A percentile compares a stretch with the other conserved stretches of the same genome.
These are phyloP conservation scores for Meloidogyne floridensis DNA, from an alignment of 1,140 invertebrate genomes.

Conservation along the genomic window DNA sequence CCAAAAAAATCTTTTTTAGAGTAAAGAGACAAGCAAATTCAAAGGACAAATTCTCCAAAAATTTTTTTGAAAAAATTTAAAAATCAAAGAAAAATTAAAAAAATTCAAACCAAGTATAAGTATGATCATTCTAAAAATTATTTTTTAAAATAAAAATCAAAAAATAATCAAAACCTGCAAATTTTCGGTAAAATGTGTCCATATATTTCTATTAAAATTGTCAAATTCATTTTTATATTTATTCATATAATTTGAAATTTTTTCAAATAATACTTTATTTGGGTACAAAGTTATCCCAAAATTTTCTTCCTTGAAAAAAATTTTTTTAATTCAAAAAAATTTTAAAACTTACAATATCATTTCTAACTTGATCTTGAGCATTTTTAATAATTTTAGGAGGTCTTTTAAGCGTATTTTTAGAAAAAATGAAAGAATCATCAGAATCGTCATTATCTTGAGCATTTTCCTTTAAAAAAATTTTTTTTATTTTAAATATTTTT, in stretches of 20 bases:
- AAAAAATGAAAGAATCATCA: background rate
- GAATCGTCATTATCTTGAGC: background rate
- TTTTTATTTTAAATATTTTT: no score
- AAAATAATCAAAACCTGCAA: conserved; percentile 29
- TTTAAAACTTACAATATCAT: no score
- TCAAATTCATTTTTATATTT: conserved; percentile 24
- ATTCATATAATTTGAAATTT: background rate
- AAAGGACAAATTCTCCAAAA: no score
- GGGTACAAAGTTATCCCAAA: background rate
- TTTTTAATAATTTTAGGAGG: background rate
- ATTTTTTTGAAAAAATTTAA: no score
- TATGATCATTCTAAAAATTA: conserved; percentile 48
- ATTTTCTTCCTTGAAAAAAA: background rate
- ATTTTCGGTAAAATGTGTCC: conserved; percentile 32
- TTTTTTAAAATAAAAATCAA: background rate
- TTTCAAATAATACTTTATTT: background rate
- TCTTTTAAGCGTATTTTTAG: background rate
- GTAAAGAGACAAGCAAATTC: no score
- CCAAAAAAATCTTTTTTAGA: no score
- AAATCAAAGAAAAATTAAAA: no score
- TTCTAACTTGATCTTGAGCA: background rate
- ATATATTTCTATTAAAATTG: conserved; percentile 30
- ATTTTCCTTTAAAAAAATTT: no score
- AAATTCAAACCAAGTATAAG: conserved; percentile 36
- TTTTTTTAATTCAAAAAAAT: background rate